Conservation (phyloP, 1,140 invertebrate species). For the Drosophila rhopaloa region DNA sequence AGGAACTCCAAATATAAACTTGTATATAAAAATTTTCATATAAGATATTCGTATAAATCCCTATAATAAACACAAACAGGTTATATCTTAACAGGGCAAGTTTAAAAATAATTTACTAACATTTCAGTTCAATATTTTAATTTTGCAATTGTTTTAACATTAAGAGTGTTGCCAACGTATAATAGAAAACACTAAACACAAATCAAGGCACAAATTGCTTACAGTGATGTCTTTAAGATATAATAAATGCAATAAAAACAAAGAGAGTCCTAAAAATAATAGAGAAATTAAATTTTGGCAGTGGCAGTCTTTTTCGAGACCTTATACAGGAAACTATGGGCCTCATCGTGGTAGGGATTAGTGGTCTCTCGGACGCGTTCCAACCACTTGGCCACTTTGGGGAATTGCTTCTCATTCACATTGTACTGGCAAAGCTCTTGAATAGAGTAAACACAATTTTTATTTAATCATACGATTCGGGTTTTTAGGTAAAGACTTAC, state of each 20-base stretch:
- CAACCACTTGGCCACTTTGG: conserved; percentile 88
- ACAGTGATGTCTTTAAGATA: conserved; percentile 9
- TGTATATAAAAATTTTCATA: no score
- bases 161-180: background rate
- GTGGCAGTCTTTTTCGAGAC: conserved; percentile 23
- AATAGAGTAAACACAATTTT: background rate
- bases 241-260: conserved; percentile 36
- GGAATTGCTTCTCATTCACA: conserved; percentile 85
- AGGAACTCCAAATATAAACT: background rate
- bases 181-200: background rate
- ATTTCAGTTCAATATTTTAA: no score
- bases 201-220: conserved; percentile 25
- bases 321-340: conserved; percentile 68
- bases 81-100: no score
- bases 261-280: background rate
- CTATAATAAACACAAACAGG: no score
- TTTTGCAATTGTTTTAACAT: conserved; percentile 1
- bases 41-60: no score
- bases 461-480: no score
- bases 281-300: conserved; percentile 39
- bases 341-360: conserved; percentile 89
- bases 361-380: conserved; percentile 86
- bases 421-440: conserved; percentile 88
- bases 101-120: no score
- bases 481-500: conserved; percentile 84